Evolutionary conservation across 2,888 invertebrate genomes (phyloP).

Genomic region (Gastrophysa polygoni): DNA sequence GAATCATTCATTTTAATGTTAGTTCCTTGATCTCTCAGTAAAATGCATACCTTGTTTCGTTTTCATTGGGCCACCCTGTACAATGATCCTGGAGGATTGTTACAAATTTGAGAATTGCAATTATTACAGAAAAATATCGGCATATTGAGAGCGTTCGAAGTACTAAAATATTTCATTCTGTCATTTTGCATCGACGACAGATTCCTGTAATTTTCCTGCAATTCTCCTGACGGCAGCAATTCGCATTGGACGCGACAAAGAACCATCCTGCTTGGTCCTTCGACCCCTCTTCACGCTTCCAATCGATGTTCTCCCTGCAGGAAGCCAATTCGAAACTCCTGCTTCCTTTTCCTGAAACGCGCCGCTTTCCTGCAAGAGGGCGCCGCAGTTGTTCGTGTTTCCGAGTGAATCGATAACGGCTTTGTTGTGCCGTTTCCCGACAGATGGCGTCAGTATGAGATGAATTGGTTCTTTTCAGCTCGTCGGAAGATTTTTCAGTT

Average conservation of each 20-base stretch:
- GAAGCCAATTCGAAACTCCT: neutral
- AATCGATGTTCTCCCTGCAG: neutral
- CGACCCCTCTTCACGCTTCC: neutral
- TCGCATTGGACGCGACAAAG: neutral
- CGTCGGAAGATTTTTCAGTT: no score
- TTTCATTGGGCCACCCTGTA: no score
- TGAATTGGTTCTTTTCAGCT: no score
- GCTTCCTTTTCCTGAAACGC: neutral
- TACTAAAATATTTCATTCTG: no score
- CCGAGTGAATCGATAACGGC: neutral
- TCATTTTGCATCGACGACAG: no score
- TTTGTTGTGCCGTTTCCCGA: neutral
- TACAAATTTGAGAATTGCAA: no score
- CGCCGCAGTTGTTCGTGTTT: neutral
- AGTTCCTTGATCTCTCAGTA: no score
- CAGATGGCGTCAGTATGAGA: neutral
- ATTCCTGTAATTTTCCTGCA: neutral
- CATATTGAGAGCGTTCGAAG: no score
- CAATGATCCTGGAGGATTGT: no score
- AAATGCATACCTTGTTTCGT: no score
- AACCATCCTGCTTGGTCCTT: neutral
- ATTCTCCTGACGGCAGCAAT: neutral
- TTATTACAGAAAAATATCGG: no score
- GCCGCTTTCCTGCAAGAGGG: neutral
- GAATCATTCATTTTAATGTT: no score